A percentile compares a stretch with the other conserved stretches of the same genome.
Conservation (phyloP, 1,140 invertebrate genomes). For the Goniozus legneri region DNA sequence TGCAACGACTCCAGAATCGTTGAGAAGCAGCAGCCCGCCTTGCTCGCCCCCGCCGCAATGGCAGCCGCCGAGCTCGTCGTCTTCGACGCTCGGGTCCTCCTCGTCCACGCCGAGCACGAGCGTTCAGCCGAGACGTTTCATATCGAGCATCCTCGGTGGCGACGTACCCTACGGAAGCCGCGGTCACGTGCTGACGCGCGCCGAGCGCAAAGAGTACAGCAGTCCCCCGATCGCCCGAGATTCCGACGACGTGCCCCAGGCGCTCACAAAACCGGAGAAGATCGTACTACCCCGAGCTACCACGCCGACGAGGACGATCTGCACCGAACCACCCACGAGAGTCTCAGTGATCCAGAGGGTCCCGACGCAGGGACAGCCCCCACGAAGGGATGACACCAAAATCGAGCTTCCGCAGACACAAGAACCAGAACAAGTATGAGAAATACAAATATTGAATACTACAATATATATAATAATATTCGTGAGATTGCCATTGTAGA, state of each 20-base stretch:
- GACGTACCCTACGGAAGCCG: constrained; percentile 72
- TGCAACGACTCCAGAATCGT: constrained; percentile 46
- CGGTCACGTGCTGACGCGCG: constrained; percentile 69
- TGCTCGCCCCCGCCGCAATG: constrained; percentile 36
- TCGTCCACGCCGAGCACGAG: constrained; percentile 9
- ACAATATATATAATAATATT: no score
- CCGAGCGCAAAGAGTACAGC: constrained; percentile 73
- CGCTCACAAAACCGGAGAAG: constrained; percentile 49
- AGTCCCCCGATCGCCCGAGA: constrained; percentile 56
- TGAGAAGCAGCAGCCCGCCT: constrained; percentile 39
- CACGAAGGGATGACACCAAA: constrained; percentile 32
- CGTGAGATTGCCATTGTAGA: no score
- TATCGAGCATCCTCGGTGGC: constrained; percentile 72
- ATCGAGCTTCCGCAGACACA: constrained; percentile 42
- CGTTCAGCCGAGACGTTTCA: constrained; percentile 63
- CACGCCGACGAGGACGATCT: constrained; percentile 54
- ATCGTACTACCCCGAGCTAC: constrained; percentile 54
- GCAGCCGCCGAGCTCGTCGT: constrained; percentile 3
- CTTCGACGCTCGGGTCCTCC: constrained; percentile 8
- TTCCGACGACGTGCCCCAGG: constrained; percentile 46
- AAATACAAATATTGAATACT: no score
- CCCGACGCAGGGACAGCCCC: constrained; percentile 58
- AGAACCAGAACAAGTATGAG: constrained; percentile 54
- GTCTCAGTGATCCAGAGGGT: constrained; percentile 81
- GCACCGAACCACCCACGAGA: constrained; percentile 51